Base-by-base conservation (phyloP, 1,140 invertebrate genomes). In the Varroa destructor region DNA sequence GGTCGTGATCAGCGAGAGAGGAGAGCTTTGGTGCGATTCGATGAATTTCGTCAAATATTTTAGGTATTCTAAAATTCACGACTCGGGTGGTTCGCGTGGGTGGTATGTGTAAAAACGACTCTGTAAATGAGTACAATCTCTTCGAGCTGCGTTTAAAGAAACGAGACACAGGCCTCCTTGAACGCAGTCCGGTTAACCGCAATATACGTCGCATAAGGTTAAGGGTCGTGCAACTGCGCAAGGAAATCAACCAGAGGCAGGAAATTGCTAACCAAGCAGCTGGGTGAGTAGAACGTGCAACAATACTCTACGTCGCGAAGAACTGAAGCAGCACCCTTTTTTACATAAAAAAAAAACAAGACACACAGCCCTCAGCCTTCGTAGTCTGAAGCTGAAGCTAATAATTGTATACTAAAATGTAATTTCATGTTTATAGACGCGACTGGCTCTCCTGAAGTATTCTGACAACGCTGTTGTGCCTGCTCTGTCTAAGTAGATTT, bases 31-130 rank as follows among this genome's bases (percentile, higher is more conserved):
- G 46, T 51, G 8, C 46, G 8, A 3, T 51, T 3, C 46, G 3
- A 51, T 5, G 3, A 51, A 3, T 3, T 51, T 46, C 1, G 2
- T 67, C 37, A 46, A 67, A 67, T 67, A 36, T 58, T 58, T 46
- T 46, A 67, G 61, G 79, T 5, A 80, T 81, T 56, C 51, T 56
- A 14, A 58, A 54, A 42, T 73, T 73, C 58, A 58, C 70, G 12
- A 25, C 40, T 12, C 8, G 61, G 40, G 46, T 74, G 6, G 73
- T 74, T 36, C 54, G 73, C 3, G 72, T 74, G 55, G 73, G 73
- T 43, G 72, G 73, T 8, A 67, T 67, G 61, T 67, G 61, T 37
- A 67, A 40, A 67, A 86, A 82, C 76, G 80, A 85, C 77, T 54
- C n/a, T 14, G 10, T 77, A 56, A 57, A 74, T 55, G 56, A 72